Percentiles rank a stretch among this genome's conserved stretches.
These are phyloP conservation scores for Conistra vaccinii DNA, from an alignment of 2,888 invertebrate species.

Conservation along the genomic window DNA sequence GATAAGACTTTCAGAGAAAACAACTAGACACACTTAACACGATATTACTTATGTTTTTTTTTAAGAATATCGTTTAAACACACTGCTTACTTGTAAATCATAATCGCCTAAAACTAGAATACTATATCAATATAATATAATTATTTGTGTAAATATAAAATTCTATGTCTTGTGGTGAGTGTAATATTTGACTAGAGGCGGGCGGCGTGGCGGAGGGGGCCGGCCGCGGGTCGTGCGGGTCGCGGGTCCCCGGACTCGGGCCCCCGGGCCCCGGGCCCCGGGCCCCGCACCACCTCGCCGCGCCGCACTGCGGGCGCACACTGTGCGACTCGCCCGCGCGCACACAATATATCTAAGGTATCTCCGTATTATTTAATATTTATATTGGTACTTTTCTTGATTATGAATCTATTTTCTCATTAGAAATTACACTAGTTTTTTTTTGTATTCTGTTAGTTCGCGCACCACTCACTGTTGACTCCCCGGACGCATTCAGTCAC, in stretches of 20 bases:
- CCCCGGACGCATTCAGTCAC: constrained; percentile 82
- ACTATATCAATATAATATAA: constrained; percentile 90
- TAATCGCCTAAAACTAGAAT: constrained; percentile 90
- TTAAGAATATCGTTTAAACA: constrained; percentile 73
- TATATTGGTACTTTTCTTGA: constrained; percentile 94
- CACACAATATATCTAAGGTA: constrained; percentile 79
- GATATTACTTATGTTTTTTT: constrained; percentile 66
- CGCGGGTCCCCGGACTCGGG: neutral
- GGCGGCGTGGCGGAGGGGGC: constrained; percentile 78
- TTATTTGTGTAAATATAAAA: constrained; percentile 91
- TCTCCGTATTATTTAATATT: constrained; percentile 89
- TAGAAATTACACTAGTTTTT: constrained; percentile 90
- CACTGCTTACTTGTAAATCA: constrained; percentile 87
- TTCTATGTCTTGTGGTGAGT: constrained; percentile 89
- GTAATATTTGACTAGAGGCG: constrained; percentile 91
- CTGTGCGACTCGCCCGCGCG: constrained; percentile 75
- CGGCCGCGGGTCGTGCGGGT: constrained; percentile 62
- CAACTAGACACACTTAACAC: constrained; percentile 83
- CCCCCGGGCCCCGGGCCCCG: constrained; percentile 3
- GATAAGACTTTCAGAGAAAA: constrained; percentile 75
- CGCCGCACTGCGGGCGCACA: constrained; percentile 62
- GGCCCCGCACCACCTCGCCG: constrained; percentile 35
- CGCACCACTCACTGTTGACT: constrained; percentile 86
- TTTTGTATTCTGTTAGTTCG: constrained; percentile 81
- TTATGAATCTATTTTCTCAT: constrained; percentile 91